Conservation (phyloP, 2,797 vertebrate species). For the Silurus aristotelis region DNA sequence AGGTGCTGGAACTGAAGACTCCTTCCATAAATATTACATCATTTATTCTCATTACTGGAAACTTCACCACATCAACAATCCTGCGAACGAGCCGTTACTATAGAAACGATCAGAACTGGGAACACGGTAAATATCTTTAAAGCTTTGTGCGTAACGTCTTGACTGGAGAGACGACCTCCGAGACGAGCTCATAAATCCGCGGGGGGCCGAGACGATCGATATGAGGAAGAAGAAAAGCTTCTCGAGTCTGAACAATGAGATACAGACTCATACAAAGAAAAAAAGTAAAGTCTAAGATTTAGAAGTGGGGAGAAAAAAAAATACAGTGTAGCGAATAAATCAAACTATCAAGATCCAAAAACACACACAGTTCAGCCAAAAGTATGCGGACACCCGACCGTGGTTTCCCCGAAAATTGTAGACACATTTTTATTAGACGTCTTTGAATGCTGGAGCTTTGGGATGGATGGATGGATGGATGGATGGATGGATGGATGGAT, state of each 20-base stretch:
- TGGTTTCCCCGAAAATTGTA: too few relatives aligned
- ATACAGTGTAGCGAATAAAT: background rate
- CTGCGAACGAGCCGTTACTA: too few relatives aligned
- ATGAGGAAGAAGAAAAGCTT: background rate
- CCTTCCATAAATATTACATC: too few relatives aligned
- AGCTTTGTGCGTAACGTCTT: slow-evolving; percentile 22
- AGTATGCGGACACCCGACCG: too few relatives aligned
- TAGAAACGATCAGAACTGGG: too few relatives aligned
- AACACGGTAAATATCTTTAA: background rate
- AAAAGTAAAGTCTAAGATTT: background rate
- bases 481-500: too few relatives aligned
- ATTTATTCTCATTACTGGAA: too few relatives aligned
- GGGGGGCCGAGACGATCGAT: slow-evolving; percentile 43
- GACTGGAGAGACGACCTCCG: slow-evolving; percentile 32
- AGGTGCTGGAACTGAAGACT: too few relatives aligned
- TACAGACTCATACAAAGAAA: background rate
- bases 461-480: too few relatives aligned
- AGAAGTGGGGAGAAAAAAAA: background rate
- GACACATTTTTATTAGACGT: too few relatives aligned
- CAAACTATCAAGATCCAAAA: background rate
- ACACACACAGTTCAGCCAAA: background rate
- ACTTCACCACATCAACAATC: too few relatives aligned
- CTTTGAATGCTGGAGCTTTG: too few relatives aligned
- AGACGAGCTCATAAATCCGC: slow-evolving; percentile 47
- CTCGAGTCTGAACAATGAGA: slow-evolving; percentile 32